A percentile compares a stretch with the other conserved stretches of the same genome.
Conservation (phyloP, 1,140 invertebrate species). For the Nephila pilipes region DNA sequence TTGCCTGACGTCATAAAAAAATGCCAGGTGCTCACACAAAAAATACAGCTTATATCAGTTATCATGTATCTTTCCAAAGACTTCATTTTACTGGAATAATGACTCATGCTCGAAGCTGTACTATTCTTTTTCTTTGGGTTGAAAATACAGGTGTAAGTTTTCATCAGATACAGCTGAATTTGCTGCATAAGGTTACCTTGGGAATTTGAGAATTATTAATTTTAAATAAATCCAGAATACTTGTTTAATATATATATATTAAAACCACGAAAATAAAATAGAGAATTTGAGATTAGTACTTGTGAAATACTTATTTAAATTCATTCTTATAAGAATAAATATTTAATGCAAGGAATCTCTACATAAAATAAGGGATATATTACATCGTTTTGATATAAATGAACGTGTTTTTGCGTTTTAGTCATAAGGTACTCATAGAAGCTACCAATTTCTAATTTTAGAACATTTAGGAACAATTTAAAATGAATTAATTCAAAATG, state of each 20-base stretch:
- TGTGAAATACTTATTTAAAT: background rate
- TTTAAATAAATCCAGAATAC: background rate
- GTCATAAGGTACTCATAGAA: too few relatives aligned
- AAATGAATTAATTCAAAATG: too few relatives aligned
- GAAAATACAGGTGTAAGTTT: slow-evolving; percentile 18
- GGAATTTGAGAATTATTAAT: background rate
- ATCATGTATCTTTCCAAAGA: slow-evolving; percentile 64
- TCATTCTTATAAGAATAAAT: background rate
- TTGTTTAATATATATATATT: background rate
- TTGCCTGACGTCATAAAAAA: slow-evolving; percentile 72
- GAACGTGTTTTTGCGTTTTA: too few relatives aligned
- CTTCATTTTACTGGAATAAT: slow-evolving; percentile 7
- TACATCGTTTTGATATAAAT: background rate
- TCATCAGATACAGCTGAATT: background rate
- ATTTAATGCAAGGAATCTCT: background rate
- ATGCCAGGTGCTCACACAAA: slow-evolving; percentile 59
- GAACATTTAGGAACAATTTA: too few relatives aligned
- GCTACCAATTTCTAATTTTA: too few relatives aligned
- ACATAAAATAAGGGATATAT: background rate
- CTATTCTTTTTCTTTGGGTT: background rate
- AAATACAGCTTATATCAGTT: slow-evolving; percentile 7
- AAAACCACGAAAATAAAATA: background rate
- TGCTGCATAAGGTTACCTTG: background rate
- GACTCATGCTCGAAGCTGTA: background rate
- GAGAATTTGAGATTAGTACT: background rate